A percentile compares a stretch with the other conserved stretches of the same genome.
Conservation (phyloP, 2,797 vertebrate genomes). For the Perodicticus potto region DNA sequence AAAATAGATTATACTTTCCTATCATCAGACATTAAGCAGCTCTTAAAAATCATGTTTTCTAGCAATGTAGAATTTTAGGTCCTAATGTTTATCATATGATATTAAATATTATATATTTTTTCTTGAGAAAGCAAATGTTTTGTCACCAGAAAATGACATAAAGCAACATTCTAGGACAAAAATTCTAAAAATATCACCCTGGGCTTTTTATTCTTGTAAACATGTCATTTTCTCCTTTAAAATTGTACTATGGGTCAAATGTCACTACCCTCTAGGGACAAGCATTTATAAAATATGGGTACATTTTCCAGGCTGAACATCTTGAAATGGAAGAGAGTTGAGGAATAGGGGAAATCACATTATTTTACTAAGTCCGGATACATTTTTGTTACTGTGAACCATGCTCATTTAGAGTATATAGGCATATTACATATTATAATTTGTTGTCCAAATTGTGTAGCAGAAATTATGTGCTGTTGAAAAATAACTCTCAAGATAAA, state of each 20-base stretch:
- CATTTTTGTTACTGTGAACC: not conserved
- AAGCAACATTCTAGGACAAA: constrained; percentile 55
- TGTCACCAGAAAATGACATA: constrained; percentile 55
- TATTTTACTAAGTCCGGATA: not conserved
- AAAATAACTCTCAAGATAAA: constrained; percentile 66
- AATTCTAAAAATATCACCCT: constrained; percentile 50
- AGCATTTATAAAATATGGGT: not conserved
- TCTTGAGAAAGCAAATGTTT: constrained; percentile 50
- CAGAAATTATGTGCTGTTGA: constrained; percentile 57
- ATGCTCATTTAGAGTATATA: not conserved
- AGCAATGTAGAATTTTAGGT: not conserved
- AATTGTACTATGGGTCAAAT: constrained; percentile 70
- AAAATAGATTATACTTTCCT: constrained; percentile 6
- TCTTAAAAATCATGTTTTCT: constrained; percentile 56
- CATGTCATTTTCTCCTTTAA: constrained; percentile 37
- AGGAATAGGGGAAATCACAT: not conserved
- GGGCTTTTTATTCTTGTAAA: constrained; percentile 32
- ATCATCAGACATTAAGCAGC: not conserved
- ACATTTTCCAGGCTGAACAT: constrained; percentile 8
- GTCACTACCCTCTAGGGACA: not conserved
- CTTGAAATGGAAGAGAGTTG: not conserved
- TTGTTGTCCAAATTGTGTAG: constrained; percentile 18
- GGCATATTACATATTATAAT: not conserved
- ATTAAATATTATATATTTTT: constrained; percentile 2
- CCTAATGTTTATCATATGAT: constrained; percentile 7